phyloP scores from a whole-genome alignment of 1,140 invertebrate species.

The roundworm (Caenorhabditis elegans) region WBcel235 BX284605.5:5676501-5677000 shows the following conservation, averaged over 20 bases:
- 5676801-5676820: neutral
- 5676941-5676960: too few species aligned
- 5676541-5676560: slow-evolving; percentile 17
- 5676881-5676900: too few species aligned
- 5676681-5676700: slow-evolving; percentile 3
- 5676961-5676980: too few species aligned
- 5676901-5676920: too few species aligned
- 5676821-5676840: neutral
- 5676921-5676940: too few species aligned
- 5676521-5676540: neutral
- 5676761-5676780: slow-evolving; percentile 20
- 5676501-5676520: slow-evolving; percentile 15
- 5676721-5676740: slow-evolving; percentile 17
- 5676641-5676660: slow-evolving; percentile 25
- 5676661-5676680: slow-evolving; percentile 9
- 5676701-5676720: neutral
- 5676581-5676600: neutral
- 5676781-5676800: too few species aligned
- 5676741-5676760: neutral
- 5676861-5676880: neutral
- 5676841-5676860: neutral
- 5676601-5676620: neutral
- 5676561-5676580: neutral
- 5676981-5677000: too few species aligned
- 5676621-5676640: slow-evolving; percentile 22